Conservation (phyloP, 2,113 vertebrate species). For the Panurus biarmicus region DNA sequence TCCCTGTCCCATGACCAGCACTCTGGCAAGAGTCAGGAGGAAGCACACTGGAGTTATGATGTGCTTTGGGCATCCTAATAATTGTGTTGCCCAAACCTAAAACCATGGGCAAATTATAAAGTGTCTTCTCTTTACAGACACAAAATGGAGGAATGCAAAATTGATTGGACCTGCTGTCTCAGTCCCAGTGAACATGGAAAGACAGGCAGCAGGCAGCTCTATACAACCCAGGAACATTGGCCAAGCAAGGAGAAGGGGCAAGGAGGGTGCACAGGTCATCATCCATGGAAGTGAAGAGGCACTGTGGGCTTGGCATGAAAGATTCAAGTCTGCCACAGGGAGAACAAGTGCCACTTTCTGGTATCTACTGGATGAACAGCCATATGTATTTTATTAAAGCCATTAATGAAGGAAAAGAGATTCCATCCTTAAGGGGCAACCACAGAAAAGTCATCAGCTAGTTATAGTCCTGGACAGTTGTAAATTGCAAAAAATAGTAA, state of each 20-base stretch:
- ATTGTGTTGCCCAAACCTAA: background rate
- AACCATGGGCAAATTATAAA: background rate
- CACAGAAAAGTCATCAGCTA: background rate
- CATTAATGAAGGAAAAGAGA: background rate
- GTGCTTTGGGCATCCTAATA: background rate
- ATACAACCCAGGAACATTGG: background rate
- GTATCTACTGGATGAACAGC: background rate
- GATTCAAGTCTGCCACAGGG: fast-evolving
- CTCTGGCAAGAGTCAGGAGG: background rate
- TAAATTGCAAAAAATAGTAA: background rate
- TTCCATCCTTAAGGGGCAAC: background rate
- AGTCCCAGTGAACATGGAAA: background rate
- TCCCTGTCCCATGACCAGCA: background rate
- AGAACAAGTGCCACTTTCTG: background rate
- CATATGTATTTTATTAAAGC: background rate
- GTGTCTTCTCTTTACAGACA: background rate
- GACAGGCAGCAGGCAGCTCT: background rate
- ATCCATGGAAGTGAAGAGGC: background rate
- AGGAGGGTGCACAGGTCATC: background rate
- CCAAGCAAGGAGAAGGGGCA: background rate
- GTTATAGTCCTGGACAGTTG: background rate
- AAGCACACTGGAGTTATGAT: background rate
- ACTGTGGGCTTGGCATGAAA: background rate
- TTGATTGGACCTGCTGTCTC: background rate
- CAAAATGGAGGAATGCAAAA: background rate